Conservation (phyloP, 2,888 invertebrate species). For the Melangyna quadrimaculata region DNA sequence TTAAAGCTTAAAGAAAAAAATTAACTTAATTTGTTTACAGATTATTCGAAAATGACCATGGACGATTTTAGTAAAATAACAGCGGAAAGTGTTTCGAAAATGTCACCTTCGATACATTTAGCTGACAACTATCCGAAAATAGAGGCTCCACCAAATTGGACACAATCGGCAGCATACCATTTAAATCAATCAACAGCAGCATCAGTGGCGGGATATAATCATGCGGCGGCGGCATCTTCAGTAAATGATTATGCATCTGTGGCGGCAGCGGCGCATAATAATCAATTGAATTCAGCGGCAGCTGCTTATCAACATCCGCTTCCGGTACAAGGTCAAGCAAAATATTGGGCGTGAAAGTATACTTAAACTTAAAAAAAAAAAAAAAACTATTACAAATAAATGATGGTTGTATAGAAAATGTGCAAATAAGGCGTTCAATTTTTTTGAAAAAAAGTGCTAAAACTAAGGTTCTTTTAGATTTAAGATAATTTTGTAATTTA, state of each 20-base stretch:
- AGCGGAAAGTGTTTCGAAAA: conserved; percentile 80
- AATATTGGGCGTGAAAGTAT: conserved; percentile 78
- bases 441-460: conserved; percentile 35
- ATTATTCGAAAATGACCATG: conserved; percentile 83
- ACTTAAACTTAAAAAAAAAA: not conserved
- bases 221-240: conserved; percentile 71
- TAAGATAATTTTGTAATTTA: not conserved
- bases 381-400: not conserved
- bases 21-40: too few relatives aligned
- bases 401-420: conserved; percentile 19
- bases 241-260: conserved; percentile 77
- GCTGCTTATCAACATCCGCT: conserved; percentile 79
- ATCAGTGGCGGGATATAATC: conserved; percentile 78
- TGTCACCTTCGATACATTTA: conserved; percentile 79
- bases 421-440: conserved; percentile 56
- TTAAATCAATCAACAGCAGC: conserved; percentile 78
- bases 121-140: conserved; percentile 79
- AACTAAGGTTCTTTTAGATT: conserved; percentile 22
- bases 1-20: not conserved
- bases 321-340: conserved; percentile 77
- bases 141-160: conserved; percentile 79
- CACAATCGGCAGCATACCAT: conserved; percentile 78
- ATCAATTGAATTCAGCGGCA: conserved; percentile 74
- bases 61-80: conserved; percentile 82
- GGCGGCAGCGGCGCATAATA: conserved; percentile 73